phyloP scores from a whole-genome alignment of 1,140 invertebrate species.

The Scylla paramamosain region DNA sequence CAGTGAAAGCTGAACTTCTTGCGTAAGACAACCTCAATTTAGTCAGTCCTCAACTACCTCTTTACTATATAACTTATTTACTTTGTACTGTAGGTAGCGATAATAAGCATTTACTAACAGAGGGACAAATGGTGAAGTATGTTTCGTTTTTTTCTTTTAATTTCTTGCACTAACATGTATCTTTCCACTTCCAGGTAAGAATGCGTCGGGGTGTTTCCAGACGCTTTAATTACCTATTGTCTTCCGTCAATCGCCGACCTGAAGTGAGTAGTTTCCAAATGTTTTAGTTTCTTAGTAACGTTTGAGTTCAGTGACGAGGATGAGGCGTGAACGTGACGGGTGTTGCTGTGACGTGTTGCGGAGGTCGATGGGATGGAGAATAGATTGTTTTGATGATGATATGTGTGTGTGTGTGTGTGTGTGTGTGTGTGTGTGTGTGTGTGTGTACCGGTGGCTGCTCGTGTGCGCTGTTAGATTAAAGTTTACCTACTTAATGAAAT shows the following conservation, averaged over 20 bases:
- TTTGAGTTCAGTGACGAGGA: background rate
- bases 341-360: background rate
- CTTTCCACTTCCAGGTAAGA: background rate
- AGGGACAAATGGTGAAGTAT: too few relatives aligned
- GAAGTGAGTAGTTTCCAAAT: background rate
- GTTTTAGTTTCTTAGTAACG: background rate
- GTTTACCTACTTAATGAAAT: conserved; percentile 8
- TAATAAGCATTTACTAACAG: too few relatives aligned
- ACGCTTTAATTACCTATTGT: background rate
- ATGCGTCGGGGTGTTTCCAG: background rate
- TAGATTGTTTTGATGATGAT: background rate
- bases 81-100: too few relatives aligned
- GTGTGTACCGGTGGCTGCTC: background rate
- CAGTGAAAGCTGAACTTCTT: too few relatives aligned
- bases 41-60: too few relatives aligned
- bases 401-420: conserved; percentile 12
- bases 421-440: conserved; percentile 18
- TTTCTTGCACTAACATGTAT: background rate
- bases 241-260: background rate
- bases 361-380: background rate
- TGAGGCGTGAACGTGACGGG: background rate
- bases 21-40: too few relatives aligned
- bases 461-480: conserved; percentile 22
- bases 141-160: background rate
- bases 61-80: too few relatives aligned